Evolutionary conservation across 2,888 invertebrate genomes (phyloP).

Genomic region (Atethmia centrago): DNA sequence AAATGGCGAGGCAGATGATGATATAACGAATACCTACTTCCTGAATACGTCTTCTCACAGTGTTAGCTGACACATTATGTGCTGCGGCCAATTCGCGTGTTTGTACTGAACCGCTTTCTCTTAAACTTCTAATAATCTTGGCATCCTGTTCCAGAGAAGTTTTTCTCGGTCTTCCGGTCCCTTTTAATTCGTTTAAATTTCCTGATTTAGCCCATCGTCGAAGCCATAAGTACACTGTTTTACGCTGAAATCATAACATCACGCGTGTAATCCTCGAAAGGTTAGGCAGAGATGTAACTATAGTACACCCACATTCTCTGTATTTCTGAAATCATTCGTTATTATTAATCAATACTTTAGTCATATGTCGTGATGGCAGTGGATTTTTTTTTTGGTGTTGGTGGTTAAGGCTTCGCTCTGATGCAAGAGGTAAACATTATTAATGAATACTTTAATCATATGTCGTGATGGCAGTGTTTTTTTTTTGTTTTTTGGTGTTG

Average conservation of each 20-base stretch:
- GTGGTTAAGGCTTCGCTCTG: too few relatives aligned
- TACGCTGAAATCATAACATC: slow-evolving; percentile 4
- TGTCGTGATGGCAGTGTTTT: neutral
- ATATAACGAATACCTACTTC: neutral
- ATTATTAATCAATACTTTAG: neutral
- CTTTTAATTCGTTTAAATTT: slow-evolving; percentile 3
- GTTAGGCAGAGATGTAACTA: too few relatives aligned
- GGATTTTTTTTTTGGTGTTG: too few relatives aligned
- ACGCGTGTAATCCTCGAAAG: too few relatives aligned
- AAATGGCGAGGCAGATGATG: neutral
- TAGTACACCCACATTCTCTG: too few relatives aligned
- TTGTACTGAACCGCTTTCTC: neutral
- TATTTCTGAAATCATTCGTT: neutral
- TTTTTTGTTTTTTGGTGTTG: too few relatives aligned
- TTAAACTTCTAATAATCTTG: neutral
- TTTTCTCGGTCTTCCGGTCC: neutral
- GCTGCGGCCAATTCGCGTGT: neutral
- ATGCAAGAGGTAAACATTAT: neutral
- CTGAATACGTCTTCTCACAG: neutral
- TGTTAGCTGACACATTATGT: neutral
- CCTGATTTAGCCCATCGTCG: neutral
- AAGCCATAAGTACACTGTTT: slow-evolving; percentile 5
- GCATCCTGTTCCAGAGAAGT: slow-evolving; percentile 3
- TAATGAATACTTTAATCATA: neutral
- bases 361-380: neutral